Conservation (phyloP, 92 coral and sea anemone species). For the Bergia puertoricense region DNA sequence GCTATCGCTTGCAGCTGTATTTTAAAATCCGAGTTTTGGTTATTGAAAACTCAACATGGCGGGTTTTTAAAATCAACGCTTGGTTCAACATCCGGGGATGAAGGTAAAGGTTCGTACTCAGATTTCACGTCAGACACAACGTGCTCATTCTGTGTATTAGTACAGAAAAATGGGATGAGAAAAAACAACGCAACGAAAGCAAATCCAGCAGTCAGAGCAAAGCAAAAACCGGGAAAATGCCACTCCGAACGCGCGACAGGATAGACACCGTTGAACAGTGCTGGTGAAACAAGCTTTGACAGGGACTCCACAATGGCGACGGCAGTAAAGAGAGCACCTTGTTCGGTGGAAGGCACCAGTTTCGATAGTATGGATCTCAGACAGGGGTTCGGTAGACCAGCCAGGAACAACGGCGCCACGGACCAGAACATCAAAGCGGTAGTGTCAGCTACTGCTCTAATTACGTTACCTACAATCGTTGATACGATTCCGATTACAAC, state of each 20-base stretch:
- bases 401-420: slow-evolving; percentile 49
- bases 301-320: slow-evolving; percentile 50
- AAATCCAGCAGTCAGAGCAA: slow-evolving; percentile 53
- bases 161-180: slow-evolving; percentile 32
- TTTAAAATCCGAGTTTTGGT: neutral
- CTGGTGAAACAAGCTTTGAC: slow-evolving; percentile 49
- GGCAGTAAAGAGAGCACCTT: slow-evolving; percentile 61
- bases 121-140: neutral
- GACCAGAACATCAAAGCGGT: slow-evolving; percentile 61
- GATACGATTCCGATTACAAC: slow-evolving; percentile 45
- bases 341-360: slow-evolving; percentile 45
- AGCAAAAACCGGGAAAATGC: slow-evolving; percentile 56
- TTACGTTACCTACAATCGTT: slow-evolving; percentile 23
- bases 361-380: slow-evolving; percentile 59
- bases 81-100: slow-evolving; percentile 11
- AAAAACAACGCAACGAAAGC: slow-evolving; percentile 38
- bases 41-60: neutral
- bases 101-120: slow-evolving; percentile 22
- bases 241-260: slow-evolving; percentile 52
- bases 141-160: neutral
- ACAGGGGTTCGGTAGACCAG: slow-evolving; percentile 51
- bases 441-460: slow-evolving; percentile 58
- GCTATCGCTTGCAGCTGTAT: neutral
- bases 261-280: slow-evolving; percentile 51
- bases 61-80: neutral